phyloP scores from a whole-genome alignment of 2,888 invertebrate genomes.

The Troides helena region DNA sequence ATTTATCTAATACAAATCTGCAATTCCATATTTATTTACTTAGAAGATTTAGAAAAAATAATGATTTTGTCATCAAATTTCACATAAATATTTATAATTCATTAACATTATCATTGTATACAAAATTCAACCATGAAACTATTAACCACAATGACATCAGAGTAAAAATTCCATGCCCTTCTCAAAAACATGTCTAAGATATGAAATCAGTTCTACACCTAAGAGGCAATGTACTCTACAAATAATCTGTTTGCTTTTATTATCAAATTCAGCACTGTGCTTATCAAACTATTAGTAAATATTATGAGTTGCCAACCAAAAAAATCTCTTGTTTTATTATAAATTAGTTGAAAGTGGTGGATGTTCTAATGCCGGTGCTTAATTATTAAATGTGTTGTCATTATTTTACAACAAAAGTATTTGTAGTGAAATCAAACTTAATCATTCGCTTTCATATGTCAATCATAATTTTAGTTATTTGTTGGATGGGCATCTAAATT shows the following conservation, averaged over 20 bases:
- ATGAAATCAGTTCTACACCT: slow-evolving; percentile 7
- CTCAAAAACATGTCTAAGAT: slow-evolving; percentile 5
- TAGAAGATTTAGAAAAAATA: too few relatives aligned
- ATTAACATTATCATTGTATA: neutral
- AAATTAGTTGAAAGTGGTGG: neutral
- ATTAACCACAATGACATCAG: neutral
- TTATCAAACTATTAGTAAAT: slow-evolving; percentile 11
- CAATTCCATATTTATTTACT: too few relatives aligned
- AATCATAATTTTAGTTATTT: too few relatives aligned
- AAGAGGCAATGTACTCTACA: slow-evolving; percentile 21
- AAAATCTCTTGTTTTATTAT: neutral
- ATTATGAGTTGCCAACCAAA: slow-evolving; percentile 19
- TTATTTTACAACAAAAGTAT: too few relatives aligned
- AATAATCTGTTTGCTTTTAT: slow-evolving; percentile 17
- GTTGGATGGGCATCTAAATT: too few relatives aligned
- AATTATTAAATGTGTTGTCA: too few relatives aligned
- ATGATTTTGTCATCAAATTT: too few relatives aligned
- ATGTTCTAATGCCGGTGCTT: neutral
- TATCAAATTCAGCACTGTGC: slow-evolving; percentile 13
- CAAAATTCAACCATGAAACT: neutral
- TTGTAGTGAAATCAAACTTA: too few relatives aligned
- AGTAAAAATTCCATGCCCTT: neutral
- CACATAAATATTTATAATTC: neutral
- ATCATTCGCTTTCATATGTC: too few relatives aligned
- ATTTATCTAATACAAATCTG: too few relatives aligned